A percentile compares a stretch with the other conserved stretches of the same genome.
These are phyloP conservation scores for Drosophila macrospina DNA, from an alignment of 2,888 invertebrate genomes.

Conservation along the genomic window DNA sequence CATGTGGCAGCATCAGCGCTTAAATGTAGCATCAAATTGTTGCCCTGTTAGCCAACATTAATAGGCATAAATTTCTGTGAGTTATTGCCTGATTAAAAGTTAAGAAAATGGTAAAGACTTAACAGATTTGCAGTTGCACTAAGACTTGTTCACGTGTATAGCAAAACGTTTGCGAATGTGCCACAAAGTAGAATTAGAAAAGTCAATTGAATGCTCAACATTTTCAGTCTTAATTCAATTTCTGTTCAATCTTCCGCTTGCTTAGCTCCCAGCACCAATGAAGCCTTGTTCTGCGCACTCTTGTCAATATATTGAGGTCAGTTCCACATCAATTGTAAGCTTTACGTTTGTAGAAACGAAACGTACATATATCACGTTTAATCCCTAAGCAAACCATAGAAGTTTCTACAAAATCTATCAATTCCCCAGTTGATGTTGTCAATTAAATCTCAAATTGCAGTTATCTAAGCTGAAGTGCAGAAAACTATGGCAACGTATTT, in stretches of 20 bases:
- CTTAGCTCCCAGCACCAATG: background rate
- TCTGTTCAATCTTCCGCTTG: background rate
- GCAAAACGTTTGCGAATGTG: background rate
- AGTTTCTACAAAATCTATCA: constrained; percentile 22
- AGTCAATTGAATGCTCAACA: too few relatives aligned
- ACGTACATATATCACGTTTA: constrained; percentile 34
- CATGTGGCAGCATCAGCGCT: constrained; percentile 14
- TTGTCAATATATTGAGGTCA: constrained; percentile 23
- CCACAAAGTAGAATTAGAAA: background rate
- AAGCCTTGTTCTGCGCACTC: background rate
- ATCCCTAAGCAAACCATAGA: constrained; percentile 36
- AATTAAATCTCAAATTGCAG: constrained; percentile 59
- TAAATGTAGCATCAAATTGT: constrained; percentile 6
- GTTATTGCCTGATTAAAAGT: background rate
- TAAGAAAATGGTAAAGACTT: background rate
- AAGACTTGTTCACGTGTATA: too few relatives aligned
- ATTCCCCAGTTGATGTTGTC: constrained; percentile 56
- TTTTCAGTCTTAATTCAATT: too few relatives aligned
- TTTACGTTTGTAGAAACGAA: background rate
- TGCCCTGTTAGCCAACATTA: constrained; percentile 1
- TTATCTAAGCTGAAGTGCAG: constrained; percentile 43
- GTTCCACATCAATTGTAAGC: constrained; percentile 38
- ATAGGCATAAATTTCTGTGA: background rate
- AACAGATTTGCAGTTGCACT: too few relatives aligned
- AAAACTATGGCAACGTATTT: constrained; percentile 50